Evolutionary conservation across 2,113 vertebrate genomes (phyloP).

Genomic region (Xiphophorus couchianus): DNA sequence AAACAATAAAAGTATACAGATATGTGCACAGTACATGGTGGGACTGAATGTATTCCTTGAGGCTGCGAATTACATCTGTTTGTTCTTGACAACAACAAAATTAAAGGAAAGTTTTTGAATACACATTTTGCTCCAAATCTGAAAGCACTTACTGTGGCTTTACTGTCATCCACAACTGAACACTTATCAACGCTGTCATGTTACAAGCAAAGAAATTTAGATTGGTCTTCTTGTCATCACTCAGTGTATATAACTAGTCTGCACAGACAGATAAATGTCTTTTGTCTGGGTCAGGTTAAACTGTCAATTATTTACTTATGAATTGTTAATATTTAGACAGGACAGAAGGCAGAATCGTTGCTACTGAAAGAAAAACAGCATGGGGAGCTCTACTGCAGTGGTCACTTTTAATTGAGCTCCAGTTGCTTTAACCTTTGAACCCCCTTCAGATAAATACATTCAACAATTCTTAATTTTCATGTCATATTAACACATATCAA

Average conservation of each 20-base stretch:
- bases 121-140: slow-evolving; percentile 32
- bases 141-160: slow-evolving; percentile 48
- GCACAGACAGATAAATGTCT: slow-evolving; percentile 14
- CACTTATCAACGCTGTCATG: slow-evolving; percentile 15
- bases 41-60: slow-evolving; percentile 31
- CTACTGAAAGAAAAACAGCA: slow-evolving; percentile 32
- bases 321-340: slow-evolving; percentile 4
- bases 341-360: slow-evolving; percentile 10
- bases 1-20: slow-evolving; percentile 27
- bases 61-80: slow-evolving; percentile 39
- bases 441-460: slow-evolving; percentile 30
- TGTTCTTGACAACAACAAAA: slow-evolving; percentile 34
- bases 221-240: slow-evolving; percentile 40
- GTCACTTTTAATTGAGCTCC: slow-evolving; percentile 41
- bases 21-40: slow-evolving; percentile 42
- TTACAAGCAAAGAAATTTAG: slow-evolving; percentile 35
- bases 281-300: slow-evolving; percentile 11
- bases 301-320: slow-evolving; percentile 5
- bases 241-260: slow-evolving; percentile 41
- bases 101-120: slow-evolving; percentile 51
- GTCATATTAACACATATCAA: not conserved
- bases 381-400: slow-evolving; percentile 27
- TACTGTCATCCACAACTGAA: slow-evolving; percentile 32
- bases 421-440: slow-evolving; percentile 49
- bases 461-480: not conserved